Evolutionary conservation across 2,797 vertebrate species (phyloP), one percentile per base, ranked within the genome.

Genomic region (Acestrorhynchus altus): DNA sequence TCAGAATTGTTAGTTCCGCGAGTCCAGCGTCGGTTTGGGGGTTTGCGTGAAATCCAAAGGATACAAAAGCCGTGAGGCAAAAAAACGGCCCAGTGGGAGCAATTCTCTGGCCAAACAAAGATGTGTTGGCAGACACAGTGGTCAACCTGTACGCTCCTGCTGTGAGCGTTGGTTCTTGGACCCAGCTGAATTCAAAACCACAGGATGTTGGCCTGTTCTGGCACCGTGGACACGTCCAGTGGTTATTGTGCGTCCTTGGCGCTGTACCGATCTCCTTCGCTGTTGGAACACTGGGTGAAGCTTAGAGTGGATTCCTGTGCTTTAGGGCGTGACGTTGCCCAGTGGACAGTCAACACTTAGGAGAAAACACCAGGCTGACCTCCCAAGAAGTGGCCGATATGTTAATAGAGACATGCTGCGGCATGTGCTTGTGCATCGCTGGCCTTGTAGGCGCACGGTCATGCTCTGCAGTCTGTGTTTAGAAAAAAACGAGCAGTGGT

Each of bases 311-410:
- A 83, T 82, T 81, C 81, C 15, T 83, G 56, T 78, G 52, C 76
- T 78, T 72, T 78, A 83, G 60, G 80, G 78, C 76, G 57, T 83
- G 64, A 81, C 67, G 57, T 75, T 84, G 81, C 69, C 75, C 71
- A 71, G 75, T 57, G 74, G 80, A 82, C 78, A 76, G 68, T 54
- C 63, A 81, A 71, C 78, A 78, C 78, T 82, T 66, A 66, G 20
- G 16, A 47, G 74, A 80, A 83, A 79, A 81, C 79, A 74, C 66
- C 63, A 35, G 47, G 57, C 68, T 73, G 47, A 79, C 81, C 76
- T 82, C 83, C 67, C 80, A 74, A 80, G 74, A 81, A 83, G 66
- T 83, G 77, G 76, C 63, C 66, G 54, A 82, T 82, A 83, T 82
- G 70, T 63, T 77, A 78, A 80, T 60, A 60, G 76, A 71, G 76